Base-by-base conservation (phyloP, 2,113 vertebrate species). In the Coregonus clupeaformis region DNA sequence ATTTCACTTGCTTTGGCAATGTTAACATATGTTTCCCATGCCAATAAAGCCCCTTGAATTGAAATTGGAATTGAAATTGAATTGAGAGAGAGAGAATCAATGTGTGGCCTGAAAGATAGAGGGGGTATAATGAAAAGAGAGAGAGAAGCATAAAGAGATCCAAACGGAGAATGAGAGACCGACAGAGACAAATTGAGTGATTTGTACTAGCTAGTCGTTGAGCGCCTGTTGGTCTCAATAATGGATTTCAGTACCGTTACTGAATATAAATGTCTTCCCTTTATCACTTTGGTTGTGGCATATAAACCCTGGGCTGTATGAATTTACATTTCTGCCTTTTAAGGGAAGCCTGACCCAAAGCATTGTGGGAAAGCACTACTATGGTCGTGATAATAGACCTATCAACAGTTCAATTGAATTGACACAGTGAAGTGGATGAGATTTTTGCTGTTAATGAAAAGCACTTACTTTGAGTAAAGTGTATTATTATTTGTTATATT, bases 311-410 rank as follows among this genome's bases (percentile, higher is more conserved):
- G 5, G 47, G 20, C 18, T 29, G 52, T 62, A 71, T 85, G 71
- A 76, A 80, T 85, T 86, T 75, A 52, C 75, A 84, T 80, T 32
- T 32, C 75, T 77, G 25, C 16, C 11, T 0, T 64, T 74, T 59
- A 55, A 5, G 73, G 57, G 3, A 62, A 63, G 68, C 70, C 18
- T 22, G 66, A 45, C 66, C n/a, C 14, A 5, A n/a, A 68, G 66
- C 24, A 47, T 36, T 49, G 36, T 59, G 60, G 42, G 72, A 67
- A 69, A 63, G 45, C 27, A 0, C 20, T 20, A 0, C n/a, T 20
- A 30, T 25, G 73, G 70, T 79, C 42, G 0, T 36, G 60, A 64
- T 82, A 68, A 75, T 62, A 63, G 29, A 69, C 42, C 55, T 29
- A 71, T 78, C 70, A 69, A 55, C 30, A 45, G 12, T 18, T 74